Percentiles rank a stretch among this genome's conserved stretches.
phyloP scores from a whole-genome alignment of 2,113 vertebrate species.

The Passer montanus region DNA sequence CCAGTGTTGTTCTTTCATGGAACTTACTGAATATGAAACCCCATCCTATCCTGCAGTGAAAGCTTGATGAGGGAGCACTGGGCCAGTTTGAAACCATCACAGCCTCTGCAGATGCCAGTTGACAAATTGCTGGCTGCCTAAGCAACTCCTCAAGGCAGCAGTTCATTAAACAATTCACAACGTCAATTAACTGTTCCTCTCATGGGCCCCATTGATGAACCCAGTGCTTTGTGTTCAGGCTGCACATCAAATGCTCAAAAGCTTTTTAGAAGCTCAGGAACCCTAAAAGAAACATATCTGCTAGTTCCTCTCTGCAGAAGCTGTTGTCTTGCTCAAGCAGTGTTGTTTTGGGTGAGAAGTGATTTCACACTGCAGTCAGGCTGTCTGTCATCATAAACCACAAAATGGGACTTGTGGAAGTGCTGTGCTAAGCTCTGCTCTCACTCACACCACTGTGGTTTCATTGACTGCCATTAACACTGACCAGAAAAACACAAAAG shows the following conservation, averaged over 20 bases:
- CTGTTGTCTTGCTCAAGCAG: background rate
- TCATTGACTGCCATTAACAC: background rate
- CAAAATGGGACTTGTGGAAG: background rate
- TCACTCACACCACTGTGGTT: background rate
- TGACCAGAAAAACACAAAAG: background rate
- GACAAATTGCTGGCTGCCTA: background rate
- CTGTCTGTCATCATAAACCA: background rate
- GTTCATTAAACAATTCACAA: background rate
- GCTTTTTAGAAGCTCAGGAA: background rate
- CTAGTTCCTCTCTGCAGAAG: background rate
- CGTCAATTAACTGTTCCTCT: background rate
- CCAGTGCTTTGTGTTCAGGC: background rate
- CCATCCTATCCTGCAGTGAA: background rate
- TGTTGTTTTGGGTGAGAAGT: background rate
- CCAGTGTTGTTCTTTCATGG: background rate
- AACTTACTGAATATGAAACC: background rate
- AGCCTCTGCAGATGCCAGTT: background rate
- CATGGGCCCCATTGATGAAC: accelerated
- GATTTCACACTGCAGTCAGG: background rate
- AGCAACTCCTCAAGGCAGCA: background rate
- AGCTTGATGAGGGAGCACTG: background rate
- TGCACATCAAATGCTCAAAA: background rate
- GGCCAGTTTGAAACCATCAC: background rate
- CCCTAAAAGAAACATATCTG: background rate
- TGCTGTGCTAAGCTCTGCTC: background rate